Evolutionary conservation across 2,888 invertebrate species (phyloP).

Genomic region (Alloscopus bannaensis): DNA sequence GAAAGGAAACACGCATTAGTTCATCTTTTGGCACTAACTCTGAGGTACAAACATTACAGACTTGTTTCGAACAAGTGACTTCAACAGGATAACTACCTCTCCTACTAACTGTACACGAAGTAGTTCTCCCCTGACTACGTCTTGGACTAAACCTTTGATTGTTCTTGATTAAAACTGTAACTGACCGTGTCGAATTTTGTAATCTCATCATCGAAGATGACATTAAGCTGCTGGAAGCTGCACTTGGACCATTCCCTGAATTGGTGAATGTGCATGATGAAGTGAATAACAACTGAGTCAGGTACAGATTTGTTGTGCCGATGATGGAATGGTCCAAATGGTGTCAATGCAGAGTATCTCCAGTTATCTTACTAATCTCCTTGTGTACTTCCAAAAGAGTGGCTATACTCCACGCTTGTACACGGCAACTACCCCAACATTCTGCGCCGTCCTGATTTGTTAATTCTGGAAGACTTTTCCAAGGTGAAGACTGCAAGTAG

Average conservation of each 20-base stretch:
- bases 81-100: background rate
- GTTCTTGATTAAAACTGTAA: background rate
- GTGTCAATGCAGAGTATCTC: conserved; percentile 48
- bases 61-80: background rate
- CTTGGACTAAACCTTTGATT: background rate
- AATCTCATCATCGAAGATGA: background rate
- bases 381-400: conserved; percentile 87
- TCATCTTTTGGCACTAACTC: conserved; percentile 27
- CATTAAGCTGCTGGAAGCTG: conserved; percentile 23
- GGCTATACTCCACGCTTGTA: conserved; percentile 98
- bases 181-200: background rate
- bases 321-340: conserved; percentile 64
- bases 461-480: conserved; percentile 97
- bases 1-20: conserved; percentile 33
- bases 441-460: conserved; percentile 90
- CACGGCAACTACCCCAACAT: conserved; percentile 91
- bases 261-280: conserved; percentile 38
- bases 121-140: conserved; percentile 7
- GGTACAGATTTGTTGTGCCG: conserved; percentile 54
- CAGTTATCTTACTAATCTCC: conserved; percentile 13
- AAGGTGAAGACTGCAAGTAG: conserved; percentile 86
- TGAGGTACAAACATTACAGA: conserved; percentile 15
- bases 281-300: conserved; percentile 42
- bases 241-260: conserved; percentile 64
- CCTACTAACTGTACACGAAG: background rate